Evolutionary conservation across 2,113 vertebrate species (phyloP).

Genomic region (Emberiza fucata): DNA sequence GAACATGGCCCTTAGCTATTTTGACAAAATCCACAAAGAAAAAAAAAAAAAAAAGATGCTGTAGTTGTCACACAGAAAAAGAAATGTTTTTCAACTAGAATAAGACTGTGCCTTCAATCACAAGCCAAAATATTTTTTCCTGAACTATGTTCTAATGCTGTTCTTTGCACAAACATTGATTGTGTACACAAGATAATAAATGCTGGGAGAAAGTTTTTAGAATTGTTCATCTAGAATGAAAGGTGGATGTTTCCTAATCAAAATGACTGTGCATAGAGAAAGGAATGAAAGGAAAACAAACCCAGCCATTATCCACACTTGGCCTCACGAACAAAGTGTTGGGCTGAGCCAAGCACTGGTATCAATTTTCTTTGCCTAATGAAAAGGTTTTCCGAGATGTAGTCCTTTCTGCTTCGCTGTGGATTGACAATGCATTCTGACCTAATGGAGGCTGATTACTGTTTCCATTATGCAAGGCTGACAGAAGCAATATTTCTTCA

Average conservation of each 20-base stretch:
- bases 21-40: background rate
- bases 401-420: conserved; percentile 60
- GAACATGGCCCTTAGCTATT: background rate
- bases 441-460: conserved; percentile 63
- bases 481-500: conserved; percentile 54
- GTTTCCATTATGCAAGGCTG: conserved; percentile 52
- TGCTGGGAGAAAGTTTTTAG: background rate
- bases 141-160: background rate
- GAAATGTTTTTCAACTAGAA: background rate
- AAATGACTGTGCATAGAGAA: conserved; percentile 21
- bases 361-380: conserved; percentile 56
- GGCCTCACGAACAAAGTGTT: background rate
- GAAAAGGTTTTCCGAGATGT: conserved; percentile 46
- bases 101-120: background rate
- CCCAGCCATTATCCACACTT: conserved; percentile 29
- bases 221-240: conserved; percentile 25
- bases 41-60: background rate
- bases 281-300: conserved; percentile 40
- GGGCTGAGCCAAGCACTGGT: conserved; percentile 39
- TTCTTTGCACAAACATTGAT: background rate
- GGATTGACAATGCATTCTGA: conserved; percentile 58
- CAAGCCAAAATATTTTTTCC: background rate
- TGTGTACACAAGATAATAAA: conserved; percentile 5
- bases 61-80: background rate
- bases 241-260: conserved; percentile 47